These are phyloP conservation scores for Eupeodes latifasciatus DNA, from an alignment of 2,888 invertebrate species.

Conservation along the genomic window DNA sequence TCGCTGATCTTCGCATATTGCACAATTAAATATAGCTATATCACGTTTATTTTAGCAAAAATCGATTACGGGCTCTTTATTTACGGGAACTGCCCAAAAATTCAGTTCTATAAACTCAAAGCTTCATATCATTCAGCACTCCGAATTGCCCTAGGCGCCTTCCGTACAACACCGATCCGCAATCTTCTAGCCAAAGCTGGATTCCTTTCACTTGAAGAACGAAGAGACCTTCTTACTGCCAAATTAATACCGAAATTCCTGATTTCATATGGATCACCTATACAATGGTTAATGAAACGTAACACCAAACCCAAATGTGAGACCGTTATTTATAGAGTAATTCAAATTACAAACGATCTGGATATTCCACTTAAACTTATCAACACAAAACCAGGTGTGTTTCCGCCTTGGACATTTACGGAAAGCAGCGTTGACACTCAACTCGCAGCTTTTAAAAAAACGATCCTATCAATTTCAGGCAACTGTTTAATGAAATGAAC, in stretches of 20 bases:
- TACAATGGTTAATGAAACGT: not conserved
- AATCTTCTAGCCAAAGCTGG: not conserved
- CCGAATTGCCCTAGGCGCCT: not conserved
- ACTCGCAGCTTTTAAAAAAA: no score
- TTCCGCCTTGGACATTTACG: not conserved
- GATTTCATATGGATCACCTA: not conserved
- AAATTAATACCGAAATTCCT: not conserved
- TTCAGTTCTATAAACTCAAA: not conserved
- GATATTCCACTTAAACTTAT: not conserved
- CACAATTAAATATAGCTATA: not conserved
- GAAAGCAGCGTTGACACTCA: rapidly evolving
- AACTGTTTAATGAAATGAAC: no score
- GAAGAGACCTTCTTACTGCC: not conserved
- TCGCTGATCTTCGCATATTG: no score
- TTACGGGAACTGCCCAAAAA: not conserved
- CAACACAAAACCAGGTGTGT: not conserved
- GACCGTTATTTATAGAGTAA: not conserved
- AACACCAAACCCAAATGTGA: not conserved
- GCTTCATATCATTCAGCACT: not conserved
- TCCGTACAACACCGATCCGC: not conserved
- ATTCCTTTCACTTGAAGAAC: no score
- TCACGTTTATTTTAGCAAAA: not conserved
- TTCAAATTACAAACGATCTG: not conserved
- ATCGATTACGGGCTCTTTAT: not conserved
- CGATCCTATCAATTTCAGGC: no score